Percentiles rank a stretch among this genome's conserved stretches.
Evolutionary conservation across 2,113 vertebrate species (phyloP).

Genomic region (Muntiacus reevesi): DNA sequence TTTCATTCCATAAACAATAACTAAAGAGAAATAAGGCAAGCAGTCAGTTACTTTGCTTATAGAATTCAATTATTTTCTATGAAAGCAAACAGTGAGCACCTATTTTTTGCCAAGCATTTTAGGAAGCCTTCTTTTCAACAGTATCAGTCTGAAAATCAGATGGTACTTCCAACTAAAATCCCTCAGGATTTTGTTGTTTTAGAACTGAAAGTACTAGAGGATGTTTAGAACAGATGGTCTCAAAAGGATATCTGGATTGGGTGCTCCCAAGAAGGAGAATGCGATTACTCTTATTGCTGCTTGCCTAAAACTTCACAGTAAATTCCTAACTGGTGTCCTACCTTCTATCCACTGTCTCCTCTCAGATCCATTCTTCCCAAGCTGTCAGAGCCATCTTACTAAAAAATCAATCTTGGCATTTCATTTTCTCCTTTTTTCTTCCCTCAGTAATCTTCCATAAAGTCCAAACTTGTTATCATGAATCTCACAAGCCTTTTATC

Average conservation of each 20-base stretch:
- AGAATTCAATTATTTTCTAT: background rate
- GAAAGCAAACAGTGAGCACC: background rate
- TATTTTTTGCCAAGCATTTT: constrained; percentile 44
- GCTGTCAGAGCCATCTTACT: background rate
- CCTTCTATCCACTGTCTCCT: background rate
- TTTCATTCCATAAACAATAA: background rate
- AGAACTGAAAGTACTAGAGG: constrained; percentile 28
- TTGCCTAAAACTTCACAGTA: constrained; percentile 34
- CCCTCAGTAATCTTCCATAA: background rate
- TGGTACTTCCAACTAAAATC: constrained; percentile 20
- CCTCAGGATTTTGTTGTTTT: constrained; percentile 50
- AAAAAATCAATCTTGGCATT: background rate
- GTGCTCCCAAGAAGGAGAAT: constrained; percentile 31
- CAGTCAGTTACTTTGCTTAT: background rate
- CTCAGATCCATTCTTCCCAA: constrained; percentile 2
- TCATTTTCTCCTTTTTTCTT: background rate
- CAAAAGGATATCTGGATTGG: constrained; percentile 21
- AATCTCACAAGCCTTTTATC: background rate
- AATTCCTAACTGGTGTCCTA: background rate
- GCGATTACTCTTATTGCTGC: constrained; percentile 4
- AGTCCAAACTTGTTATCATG: background rate
- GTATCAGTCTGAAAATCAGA: constrained; percentile 53
- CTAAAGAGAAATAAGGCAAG: background rate
- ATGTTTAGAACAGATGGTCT: constrained; percentile 31
- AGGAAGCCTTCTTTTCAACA: constrained; percentile 36